Conservation (phyloP, 2,888 invertebrate species). For the Noctua fimbriata region DNA sequence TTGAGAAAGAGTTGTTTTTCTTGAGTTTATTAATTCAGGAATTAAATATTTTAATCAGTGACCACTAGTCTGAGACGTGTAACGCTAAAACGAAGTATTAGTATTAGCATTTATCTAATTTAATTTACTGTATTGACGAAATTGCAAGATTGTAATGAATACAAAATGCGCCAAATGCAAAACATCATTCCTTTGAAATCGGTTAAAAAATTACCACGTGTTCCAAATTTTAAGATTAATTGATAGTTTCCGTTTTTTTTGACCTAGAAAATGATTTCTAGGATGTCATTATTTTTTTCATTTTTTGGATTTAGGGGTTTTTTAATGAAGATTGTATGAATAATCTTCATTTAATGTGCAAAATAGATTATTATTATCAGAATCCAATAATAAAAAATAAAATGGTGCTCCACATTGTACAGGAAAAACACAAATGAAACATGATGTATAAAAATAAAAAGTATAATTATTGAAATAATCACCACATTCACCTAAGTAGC, state of each 20-base stretch:
- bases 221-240: not conserved
- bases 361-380: not conserved
- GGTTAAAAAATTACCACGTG: not conserved
- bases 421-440: slow-evolving; percentile 54
- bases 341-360: slow-evolving; percentile 4
- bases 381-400: slow-evolving; percentile 7
- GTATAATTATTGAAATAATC: slow-evolving; percentile 49
- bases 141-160: slow-evolving; percentile 5
- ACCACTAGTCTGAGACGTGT: slow-evolving; percentile 34
- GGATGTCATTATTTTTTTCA: too few species aligned
- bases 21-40: slow-evolving; percentile 30
- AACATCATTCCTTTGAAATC: not conserved
- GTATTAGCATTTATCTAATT: slow-evolving; percentile 30
- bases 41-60: slow-evolving; percentile 13
- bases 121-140: slow-evolving; percentile 30
- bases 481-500: slow-evolving; percentile 40
- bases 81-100: slow-evolving; percentile 15
- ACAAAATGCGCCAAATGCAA: not conserved
- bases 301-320: too few species aligned
- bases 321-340: too few species aligned
- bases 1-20: slow-evolving; percentile 2
- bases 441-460: slow-evolving; percentile 55
- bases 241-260: not conserved
- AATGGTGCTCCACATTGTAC: slow-evolving; percentile 43
- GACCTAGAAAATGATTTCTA: not conserved